A percentile compares a stretch with the other conserved stretches of the same genome.
Conservation (phyloP, 2,113 vertebrate genomes). For the Tachysurus fulvidraco region DNA sequence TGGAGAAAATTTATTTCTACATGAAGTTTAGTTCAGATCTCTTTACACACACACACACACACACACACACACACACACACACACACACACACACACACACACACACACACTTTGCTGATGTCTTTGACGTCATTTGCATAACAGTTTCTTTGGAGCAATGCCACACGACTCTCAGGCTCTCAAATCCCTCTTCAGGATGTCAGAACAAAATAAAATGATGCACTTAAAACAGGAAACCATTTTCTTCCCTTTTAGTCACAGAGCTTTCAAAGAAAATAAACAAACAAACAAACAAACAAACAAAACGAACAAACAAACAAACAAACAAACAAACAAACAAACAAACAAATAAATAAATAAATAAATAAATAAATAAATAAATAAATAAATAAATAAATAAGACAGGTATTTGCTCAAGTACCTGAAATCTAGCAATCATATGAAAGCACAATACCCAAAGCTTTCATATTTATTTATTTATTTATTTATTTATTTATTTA, state of each 20-base stretch:
- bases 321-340: not conserved
- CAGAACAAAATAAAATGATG: slow-evolving; percentile 31
- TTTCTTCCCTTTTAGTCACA: not conserved
- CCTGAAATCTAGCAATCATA: not conserved
- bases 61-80: slow-evolving; percentile 8
- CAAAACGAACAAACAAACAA: not conserved
- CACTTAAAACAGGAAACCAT: slow-evolving; percentile 29
- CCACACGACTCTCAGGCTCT: slow-evolving; percentile 18
- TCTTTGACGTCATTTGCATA: slow-evolving; percentile 41
- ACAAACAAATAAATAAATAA: not conserved
- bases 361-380: too few relatives aligned
- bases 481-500: not conserved
- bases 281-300: not conserved
- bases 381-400: not conserved
- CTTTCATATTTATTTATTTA: not conserved
- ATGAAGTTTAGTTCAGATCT: slow-evolving; percentile 23
- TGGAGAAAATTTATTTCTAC: slow-evolving; percentile 24
- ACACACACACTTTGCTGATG: not conserved
- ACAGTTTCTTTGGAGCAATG: slow-evolving; percentile 8
- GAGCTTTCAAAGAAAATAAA: not conserved
- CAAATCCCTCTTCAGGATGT: slow-evolving; percentile 40
- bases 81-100: slow-evolving; percentile 7
- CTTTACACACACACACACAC: slow-evolving; percentile 1
- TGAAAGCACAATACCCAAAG: not conserved
- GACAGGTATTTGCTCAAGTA: slow-evolving; percentile 3